Percentiles rank a stretch among this genome's conserved stretches.
These are phyloP conservation scores for Berghia stephanieae DNA, from an alignment of 1,140 invertebrate genomes.

Conservation along the genomic window DNA sequence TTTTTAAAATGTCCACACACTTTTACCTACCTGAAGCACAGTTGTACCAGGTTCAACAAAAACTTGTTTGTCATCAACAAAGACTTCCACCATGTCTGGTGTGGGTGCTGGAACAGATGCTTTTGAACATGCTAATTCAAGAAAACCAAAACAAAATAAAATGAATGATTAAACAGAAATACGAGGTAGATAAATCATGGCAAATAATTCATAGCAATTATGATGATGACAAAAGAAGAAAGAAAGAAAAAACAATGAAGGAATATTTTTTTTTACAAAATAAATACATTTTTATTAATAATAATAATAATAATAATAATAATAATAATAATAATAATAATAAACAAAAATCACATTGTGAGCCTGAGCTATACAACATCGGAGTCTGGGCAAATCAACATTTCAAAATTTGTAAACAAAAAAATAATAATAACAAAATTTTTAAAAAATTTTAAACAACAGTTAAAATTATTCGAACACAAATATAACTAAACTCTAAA, in stretches of 20 bases:
- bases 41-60: slow-evolving; percentile 95
- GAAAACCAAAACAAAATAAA: background rate
- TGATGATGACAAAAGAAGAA: background rate
- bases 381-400: too few species aligned
- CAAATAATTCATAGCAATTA: background rate
- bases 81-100: slow-evolving; percentile 83
- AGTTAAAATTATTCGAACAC: too few species aligned
- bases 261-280: background rate
- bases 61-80: slow-evolving; percentile 96
- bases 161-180: too few species aligned
- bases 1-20: background rate
- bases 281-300: background rate
- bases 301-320: background rate
- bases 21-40: slow-evolving; percentile 84
- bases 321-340: background rate
- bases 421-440: too few species aligned
- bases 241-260: background rate
- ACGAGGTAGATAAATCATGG: too few species aligned
- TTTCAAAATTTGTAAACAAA: too few species aligned
- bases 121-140: slow-evolving; percentile 19
- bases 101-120: slow-evolving; percentile 34
- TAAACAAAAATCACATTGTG: background rate
- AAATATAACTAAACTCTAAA: too few species aligned
- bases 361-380: background rate
- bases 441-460: too few species aligned